Evolutionary conservation across 2,113 vertebrate genomes (phyloP), one percentile per base, ranked within the genome.

Genomic region (Rhinoderma darwinii): DNA sequence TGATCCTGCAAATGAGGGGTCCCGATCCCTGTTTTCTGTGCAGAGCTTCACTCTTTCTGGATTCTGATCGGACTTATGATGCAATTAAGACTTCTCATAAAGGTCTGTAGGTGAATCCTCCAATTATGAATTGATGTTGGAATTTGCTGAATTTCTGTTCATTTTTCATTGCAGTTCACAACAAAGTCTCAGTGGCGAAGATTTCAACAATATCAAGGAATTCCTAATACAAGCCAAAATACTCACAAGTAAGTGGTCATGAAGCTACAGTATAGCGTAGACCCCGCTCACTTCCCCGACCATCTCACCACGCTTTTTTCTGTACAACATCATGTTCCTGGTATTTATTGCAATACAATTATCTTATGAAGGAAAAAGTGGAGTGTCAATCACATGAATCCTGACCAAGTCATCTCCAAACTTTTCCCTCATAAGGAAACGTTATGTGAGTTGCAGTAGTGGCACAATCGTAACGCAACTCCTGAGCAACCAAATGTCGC

Each of bases 191-290:
- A 25, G 20, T 35, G n/a, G 22, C 20, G 4, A 47, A 10, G 73
- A 84, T 17, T 27, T 5, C 3, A 7, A 6, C 0, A 54, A 9
- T 1, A 84, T 77, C 70, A 61, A 35, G 32, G 25, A 32, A 35
- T 77, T 84, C 54, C 51, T 84, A 2, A 84, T 44, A 41, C 56
- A 63, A 18, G 39, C 72, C 32, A 72, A 84, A 17, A 25, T 3
- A 7, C 22, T 66, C 12, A 82, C 59, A 5, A 5, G 80, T 82
- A 82, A 47, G 37, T 47, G 35, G 18, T 22, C 32, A 2, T 0
- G 3, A 2, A 20, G 17, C 18, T 37, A 9, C 30, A 12, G 30
- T 44, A 44, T 12, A 12, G 4, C 51, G 22, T 5, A 20, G 20
- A 56, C 7, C 18, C 5, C 51, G n/a, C n/a, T n/a, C n/a, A n/a